phyloP scores from a whole-genome alignment of 1,140 invertebrate genomes.

The Drosophila yakuba region DNA sequence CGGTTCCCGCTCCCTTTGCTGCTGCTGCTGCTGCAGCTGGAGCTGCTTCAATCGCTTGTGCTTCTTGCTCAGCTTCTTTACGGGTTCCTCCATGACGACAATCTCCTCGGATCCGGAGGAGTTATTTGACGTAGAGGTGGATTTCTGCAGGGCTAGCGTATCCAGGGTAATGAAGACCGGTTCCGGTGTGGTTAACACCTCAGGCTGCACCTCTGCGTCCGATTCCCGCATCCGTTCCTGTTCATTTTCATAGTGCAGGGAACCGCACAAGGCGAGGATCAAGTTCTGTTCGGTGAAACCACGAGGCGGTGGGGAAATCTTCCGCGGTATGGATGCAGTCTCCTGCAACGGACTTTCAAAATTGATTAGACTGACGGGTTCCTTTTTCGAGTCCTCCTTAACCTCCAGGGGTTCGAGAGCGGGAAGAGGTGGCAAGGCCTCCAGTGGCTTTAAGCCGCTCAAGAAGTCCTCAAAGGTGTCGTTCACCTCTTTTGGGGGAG shows the following conservation, averaged over 20 bases:
- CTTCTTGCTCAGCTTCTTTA: constrained; percentile 76
- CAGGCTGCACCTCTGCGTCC: not conserved
- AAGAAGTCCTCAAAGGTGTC: constrained; percentile 70
- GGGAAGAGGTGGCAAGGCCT: constrained; percentile 68
- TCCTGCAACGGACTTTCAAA: constrained; percentile 81
- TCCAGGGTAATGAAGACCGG: constrained; percentile 10
- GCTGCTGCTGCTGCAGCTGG: constrained; percentile 45
- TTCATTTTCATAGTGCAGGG: constrained; percentile 77
- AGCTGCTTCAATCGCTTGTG: constrained; percentile 67
- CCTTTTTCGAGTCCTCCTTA: constrained; percentile 6
- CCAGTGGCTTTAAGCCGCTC: constrained; percentile 52
- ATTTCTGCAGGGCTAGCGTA: constrained; percentile 36
- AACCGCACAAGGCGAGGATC: constrained; percentile 78
- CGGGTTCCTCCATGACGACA: constrained; percentile 69
- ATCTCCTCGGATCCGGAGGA: constrained; percentile 79
- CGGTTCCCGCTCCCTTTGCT: constrained; percentile 13
- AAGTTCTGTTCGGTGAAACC: constrained; percentile 74
- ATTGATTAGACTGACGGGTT: constrained; percentile 71
- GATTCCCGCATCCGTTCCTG: constrained; percentile 16
- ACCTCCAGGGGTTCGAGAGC: constrained; percentile 67
- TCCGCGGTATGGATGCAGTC: constrained; percentile 41
- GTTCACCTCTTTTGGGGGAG: constrained; percentile 27
- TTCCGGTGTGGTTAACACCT: constrained; percentile 19
- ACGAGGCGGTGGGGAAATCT: constrained; percentile 67
- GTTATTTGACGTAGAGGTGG: constrained; percentile 62